phyloP scores from a whole-genome alignment of 30 jellyfish, hydroid and myxozoan genomes.

The Aurelia coerulea region DNA sequence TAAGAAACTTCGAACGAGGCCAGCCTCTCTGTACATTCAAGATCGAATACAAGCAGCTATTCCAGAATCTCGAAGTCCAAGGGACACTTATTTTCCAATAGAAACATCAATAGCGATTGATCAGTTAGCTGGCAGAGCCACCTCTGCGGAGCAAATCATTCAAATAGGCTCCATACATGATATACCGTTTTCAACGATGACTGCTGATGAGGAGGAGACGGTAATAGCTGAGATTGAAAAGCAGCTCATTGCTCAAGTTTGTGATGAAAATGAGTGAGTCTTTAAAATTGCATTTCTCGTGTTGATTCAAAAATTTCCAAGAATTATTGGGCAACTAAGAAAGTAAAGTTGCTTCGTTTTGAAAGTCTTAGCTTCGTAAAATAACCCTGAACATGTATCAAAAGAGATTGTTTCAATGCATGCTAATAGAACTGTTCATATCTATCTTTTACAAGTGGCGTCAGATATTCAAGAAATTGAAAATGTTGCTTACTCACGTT shows the following conservation, averaged over 20 bases:
- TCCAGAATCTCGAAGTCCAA: constrained; percentile 34
- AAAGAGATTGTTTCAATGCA: too few species aligned
- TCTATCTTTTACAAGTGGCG: too few species aligned
- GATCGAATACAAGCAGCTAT: constrained; percentile 54
- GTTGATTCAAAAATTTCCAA: not conserved
- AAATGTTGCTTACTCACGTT: too few species aligned
- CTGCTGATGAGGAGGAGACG: constrained; percentile 56
- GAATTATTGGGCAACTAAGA: not conserved
- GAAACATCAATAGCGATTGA: not conserved
- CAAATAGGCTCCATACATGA: constrained; percentile 59
- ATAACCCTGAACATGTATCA: too few species aligned
- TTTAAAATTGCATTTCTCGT: too few species aligned
- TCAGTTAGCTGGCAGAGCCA: not conserved
- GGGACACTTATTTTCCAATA: not conserved
- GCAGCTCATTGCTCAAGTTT: constrained; percentile 61
- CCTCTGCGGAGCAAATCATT: constrained; percentile 1
- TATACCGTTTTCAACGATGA: constrained; percentile 25
- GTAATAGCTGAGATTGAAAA: constrained; percentile 58
- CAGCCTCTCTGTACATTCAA: constrained; percentile 50
- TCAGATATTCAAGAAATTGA: too few species aligned
- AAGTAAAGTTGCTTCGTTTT: not conserved
- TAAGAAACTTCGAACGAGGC: constrained; percentile 32
- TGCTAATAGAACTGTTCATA: too few species aligned
- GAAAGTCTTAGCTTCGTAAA: too few species aligned
- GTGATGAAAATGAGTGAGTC: constrained; percentile 66